A percentile compares a stretch with the other conserved stretches of the same genome.
These are phyloP conservation scores for Sebastes kiyomatsui DNA, from an alignment of 2,797 vertebrate genomes.

Conservation along the genomic window DNA sequence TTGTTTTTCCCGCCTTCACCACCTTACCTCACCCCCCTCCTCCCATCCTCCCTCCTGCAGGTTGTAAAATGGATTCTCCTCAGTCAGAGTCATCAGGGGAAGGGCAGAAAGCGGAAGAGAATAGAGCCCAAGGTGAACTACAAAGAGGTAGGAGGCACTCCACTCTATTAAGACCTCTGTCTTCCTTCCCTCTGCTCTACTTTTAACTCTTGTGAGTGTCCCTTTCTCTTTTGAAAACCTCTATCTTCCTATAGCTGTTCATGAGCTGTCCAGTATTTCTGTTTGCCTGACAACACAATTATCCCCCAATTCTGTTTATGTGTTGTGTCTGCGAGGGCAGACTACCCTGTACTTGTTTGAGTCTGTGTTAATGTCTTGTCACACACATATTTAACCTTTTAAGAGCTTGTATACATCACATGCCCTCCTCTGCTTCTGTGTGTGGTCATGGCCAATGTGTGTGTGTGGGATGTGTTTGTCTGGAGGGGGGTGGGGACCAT, in stretches of 20 bases:
- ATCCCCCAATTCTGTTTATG: conserved; percentile 53
- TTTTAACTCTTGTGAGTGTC: conserved; percentile 6
- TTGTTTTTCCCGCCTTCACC: conserved; percentile 58
- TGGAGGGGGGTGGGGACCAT: conserved; percentile 4
- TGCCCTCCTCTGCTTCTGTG: conserved; percentile 1
- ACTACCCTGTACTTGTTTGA: conserved; percentile 51
- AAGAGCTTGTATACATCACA: conserved; percentile 75
- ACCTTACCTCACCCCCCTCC: conserved; percentile 5
- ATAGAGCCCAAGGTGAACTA: conserved; percentile 82
- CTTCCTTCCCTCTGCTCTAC: conserved; percentile 5
- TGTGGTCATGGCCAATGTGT: conserved; percentile 47
- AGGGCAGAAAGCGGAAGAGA: conserved; percentile 88
- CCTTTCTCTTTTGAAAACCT: conserved; percentile 17
- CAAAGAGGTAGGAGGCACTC: conserved; percentile 88
- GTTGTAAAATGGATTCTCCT: conserved; percentile 91
- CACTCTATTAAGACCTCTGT: conserved; percentile 55
- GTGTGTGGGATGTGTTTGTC: conserved; percentile 37
- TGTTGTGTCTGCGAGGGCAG: conserved; percentile 54
- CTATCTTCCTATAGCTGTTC: not conserved
- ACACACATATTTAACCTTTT: conserved; percentile 65
- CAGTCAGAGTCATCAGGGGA: conserved; percentile 84
- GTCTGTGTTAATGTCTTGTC: conserved; percentile 64
- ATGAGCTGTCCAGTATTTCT: conserved; percentile 13
- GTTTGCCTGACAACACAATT: conserved; percentile 47
- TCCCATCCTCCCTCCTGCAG: conserved; percentile 77